Evolutionary conservation across 2,113 vertebrate species (phyloP), one percentile per base, ranked within the genome.

Genomic region (Tachycineta bicolor): DNA sequence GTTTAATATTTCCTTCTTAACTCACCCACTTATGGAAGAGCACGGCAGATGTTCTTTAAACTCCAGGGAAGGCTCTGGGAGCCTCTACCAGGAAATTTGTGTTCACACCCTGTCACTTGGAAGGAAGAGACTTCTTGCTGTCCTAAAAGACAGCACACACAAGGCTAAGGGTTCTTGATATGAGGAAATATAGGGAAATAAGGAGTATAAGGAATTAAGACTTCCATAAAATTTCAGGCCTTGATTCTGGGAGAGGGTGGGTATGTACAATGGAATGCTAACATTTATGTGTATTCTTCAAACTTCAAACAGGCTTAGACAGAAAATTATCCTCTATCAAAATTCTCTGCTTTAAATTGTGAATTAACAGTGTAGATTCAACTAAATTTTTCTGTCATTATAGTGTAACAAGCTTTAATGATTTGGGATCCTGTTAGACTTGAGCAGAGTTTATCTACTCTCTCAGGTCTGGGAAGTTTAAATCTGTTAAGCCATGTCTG

Each of bases 1-100:
- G 10, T 88, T 97, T 85, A 93, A 92, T 96, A 95, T 85, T 94
- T 65, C 19, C 11, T 67, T 89, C 60, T 89, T 87, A 83, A 84
- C n/a, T 94, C 67, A 43, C 85, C 33, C 79, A 20, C 58, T 91
- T 64, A 52, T 0, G 71, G 75, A 74, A 83, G 58, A 90, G 49
- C 63, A 16, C n/a, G 24, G 39, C 90, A 95, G 90, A 93, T 95
- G 92, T 94, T 91, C 56, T 29, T 71, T 84, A 71, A 95, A 79
- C 89, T 90, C 84, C 26, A 77, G 93, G 87, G 94, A 93, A 92
- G 56, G 39, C n/a, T 83, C 56, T 76, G 21, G 46, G 56, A 83
- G n/a, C 41, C 65, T 85, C 39, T 73, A 94, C 46, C 58, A 83
- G 78, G 82, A 94, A 89, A 95, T 90, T 17, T 25, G 22, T 33